phyloP scores from a whole-genome alignment of 2,113 vertebrate genomes.

The Tapirus terrestris region DNA sequence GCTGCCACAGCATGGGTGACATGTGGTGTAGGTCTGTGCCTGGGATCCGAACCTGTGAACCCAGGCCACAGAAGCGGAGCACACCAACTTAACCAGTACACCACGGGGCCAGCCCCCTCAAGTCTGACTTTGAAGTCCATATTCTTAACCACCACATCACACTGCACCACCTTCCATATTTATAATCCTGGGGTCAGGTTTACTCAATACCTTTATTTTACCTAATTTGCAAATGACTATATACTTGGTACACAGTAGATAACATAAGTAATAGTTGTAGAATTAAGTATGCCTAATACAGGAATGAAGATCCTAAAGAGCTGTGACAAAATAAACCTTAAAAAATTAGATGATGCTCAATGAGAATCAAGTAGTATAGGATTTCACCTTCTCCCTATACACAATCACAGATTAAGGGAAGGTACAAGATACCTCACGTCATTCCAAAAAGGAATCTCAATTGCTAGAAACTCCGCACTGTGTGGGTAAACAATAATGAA shows the following conservation, averaged over 20 bases:
- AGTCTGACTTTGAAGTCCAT: neutral
- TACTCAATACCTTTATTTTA: conserved; percentile 22
- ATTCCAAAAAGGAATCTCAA: neutral
- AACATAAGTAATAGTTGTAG: neutral
- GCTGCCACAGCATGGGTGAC: too few species aligned
- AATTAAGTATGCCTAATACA: neutral
- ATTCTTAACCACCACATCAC: neutral
- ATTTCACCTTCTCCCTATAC: neutral
- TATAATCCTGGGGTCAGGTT: neutral
- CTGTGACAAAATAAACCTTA: neutral
- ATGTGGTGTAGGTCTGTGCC: too few species aligned
- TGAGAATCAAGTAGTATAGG: neutral
- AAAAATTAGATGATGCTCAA: neutral
- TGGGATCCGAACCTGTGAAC: too few species aligned
- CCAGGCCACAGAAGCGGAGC: too few species aligned
- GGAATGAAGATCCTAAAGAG: neutral
- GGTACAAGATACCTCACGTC: neutral
- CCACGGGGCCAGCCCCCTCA: too few species aligned
- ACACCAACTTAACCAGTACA: too few species aligned
- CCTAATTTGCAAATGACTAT: neutral
- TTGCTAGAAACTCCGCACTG: neutral
- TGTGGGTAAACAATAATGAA: neutral
- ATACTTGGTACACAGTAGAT: neutral
- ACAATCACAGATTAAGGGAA: neutral
- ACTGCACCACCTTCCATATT: neutral